These are phyloP conservation scores for crab-eating macaque (Macaca fascicularis) DNA, from an alignment of 2,113 vertebrate species.

Conservation along the genomic window T2T-MFA8v1.1 NC_088390.1:5908501-5909000, in stretches of 20 bases:
- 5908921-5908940: neutral
- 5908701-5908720: neutral
- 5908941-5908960: neutral
- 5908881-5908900: neutral
- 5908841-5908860: neutral
- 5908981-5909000: neutral
- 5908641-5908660: neutral
- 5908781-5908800: neutral
- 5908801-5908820: neutral
- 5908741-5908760: neutral
- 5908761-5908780: neutral
- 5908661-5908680: neutral
- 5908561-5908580: neutral
- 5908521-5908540: neutral
- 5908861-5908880: neutral
- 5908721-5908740: neutral
- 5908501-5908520: neutral
- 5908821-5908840: neutral
- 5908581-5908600: neutral
- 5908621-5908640: neutral
- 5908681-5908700: neutral
- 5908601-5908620: neutral
- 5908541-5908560: neutral
- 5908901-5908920: fast-evolving
- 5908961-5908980: neutral